Evolutionary conservation across 2,113 vertebrate species (phyloP).

Genomic region (Turdus rufiventris): DNA sequence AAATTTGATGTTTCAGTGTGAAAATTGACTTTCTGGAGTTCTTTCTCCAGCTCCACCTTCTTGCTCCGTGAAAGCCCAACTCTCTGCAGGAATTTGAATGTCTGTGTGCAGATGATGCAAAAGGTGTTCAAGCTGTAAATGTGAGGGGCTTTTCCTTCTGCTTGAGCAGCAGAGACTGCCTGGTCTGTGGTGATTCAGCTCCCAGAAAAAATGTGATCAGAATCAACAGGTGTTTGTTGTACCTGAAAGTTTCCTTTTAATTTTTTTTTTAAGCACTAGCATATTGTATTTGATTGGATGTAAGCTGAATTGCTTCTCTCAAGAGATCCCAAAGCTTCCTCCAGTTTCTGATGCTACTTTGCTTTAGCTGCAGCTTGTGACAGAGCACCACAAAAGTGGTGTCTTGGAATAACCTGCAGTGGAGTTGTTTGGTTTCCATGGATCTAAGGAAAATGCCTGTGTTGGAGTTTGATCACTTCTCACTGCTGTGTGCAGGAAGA

Average conservation of each 20-base stretch:
- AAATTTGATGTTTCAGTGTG: background rate
- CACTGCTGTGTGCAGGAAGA: background rate
- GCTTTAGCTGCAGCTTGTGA: background rate
- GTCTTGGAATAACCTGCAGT: background rate
- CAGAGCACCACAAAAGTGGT: background rate
- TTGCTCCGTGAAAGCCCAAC: background rate
- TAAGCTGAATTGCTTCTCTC: background rate
- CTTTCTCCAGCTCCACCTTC: background rate
- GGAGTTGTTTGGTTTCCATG: background rate
- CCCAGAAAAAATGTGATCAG: background rate
- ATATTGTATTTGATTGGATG: background rate
- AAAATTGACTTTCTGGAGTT: background rate
- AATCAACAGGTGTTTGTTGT: background rate
- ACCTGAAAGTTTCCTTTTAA: background rate
- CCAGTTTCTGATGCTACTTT: background rate
- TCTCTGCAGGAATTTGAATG: background rate
- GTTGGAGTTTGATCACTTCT: background rate
- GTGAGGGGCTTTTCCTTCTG: background rate
- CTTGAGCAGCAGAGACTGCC: background rate
- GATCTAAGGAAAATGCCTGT: background rate
- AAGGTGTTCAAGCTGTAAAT: background rate
- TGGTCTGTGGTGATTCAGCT: background rate
- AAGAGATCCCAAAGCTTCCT: background rate
- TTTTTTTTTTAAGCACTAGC: background rate
- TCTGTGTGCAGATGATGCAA: background rate